These are phyloP conservation scores for Tenthredo distinguenda DNA, from an alignment of 2,888 invertebrate species.

Conservation along the genomic window DNA sequence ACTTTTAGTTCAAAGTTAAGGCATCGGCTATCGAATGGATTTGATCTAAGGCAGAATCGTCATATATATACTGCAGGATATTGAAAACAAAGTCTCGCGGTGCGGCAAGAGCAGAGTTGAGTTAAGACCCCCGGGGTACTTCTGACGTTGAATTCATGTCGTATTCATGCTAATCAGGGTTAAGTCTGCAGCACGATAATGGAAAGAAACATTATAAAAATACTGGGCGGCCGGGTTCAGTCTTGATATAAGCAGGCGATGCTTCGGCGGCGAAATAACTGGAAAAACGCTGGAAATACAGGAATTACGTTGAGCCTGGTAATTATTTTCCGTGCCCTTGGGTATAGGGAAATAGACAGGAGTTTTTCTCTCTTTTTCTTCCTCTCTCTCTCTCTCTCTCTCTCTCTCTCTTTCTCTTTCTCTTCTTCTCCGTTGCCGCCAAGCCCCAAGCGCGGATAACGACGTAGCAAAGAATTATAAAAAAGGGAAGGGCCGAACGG, in stretches of 20 bases:
- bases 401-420: slow-evolving; percentile 29
- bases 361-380: slow-evolving; percentile 42
- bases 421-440: slow-evolving; percentile 17
- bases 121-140: slow-evolving; percentile 47
- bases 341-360: slow-evolving; percentile 56
- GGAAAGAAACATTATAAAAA: slow-evolving; percentile 53
- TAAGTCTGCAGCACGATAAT: slow-evolving; percentile 51
- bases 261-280: slow-evolving; percentile 52
- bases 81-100: slow-evolving; percentile 23
- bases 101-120: slow-evolving; percentile 17
- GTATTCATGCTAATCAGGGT: slow-evolving; percentile 52
- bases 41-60: neutral
- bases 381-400: slow-evolving; percentile 17
- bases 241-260: slow-evolving; percentile 51
- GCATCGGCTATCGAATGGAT: neutral
- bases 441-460: slow-evolving; percentile 51
- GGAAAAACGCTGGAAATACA: slow-evolving; percentile 54
- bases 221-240: slow-evolving; percentile 49
- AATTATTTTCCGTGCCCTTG: slow-evolving; percentile 55
- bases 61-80: neutral
- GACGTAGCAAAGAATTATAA: slow-evolving; percentile 56
- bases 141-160: slow-evolving; percentile 51
- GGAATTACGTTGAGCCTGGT: slow-evolving; percentile 55
- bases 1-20: neutral
- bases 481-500: slow-evolving; percentile 50